Evolutionary conservation across 2,797 vertebrate species (phyloP), one percentile per base, ranked within the genome.

Genomic region (Poeciliopsis paucimaculata): DNA sequence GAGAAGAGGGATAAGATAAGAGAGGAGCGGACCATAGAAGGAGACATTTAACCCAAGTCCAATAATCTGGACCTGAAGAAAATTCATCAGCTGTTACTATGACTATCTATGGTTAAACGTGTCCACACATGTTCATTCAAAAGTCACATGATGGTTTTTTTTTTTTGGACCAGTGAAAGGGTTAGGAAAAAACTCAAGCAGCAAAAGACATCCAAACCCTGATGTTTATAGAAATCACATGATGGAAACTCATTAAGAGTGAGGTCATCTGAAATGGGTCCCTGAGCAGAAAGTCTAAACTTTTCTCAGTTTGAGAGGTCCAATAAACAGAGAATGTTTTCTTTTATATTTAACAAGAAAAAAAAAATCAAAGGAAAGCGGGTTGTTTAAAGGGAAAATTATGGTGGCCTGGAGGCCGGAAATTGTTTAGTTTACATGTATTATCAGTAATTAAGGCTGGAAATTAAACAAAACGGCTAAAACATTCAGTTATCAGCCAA

Each of bases 81-180:
- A 92, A 86, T 86, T 77, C 89, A 91, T 92, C 86, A 88, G 78
- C 79, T 81, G 90, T 94, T 90, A 89, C 93, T 81, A 91, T 94
- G 91, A 89, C 93, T 94, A 93, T 93, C 90, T 94, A 92, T 93
- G 93, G 93, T 87, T 88, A 89, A 64, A 86, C 8, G 4, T 26
- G 72, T 9, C 7, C 82, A 60, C 79, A 34, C 72, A 78, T 23
- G 1, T 70, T 70, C 66, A 70, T 43, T 70, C 51, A 76, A 68
- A 82, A 80, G 81, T 92, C 90, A 91, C 88, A 89, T 89, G 72
- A 89, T 89, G 72, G 73, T 4, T 86, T 84, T 85, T 91, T 84
- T 84, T 39, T 84, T 91, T 86, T 88, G 90, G 85, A 88, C 87
- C 82, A 80, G 46, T 82, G 84, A 85, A 84, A 79, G 73, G 77